These are phyloP conservation scores for Dyspetes luteomarginatus DNA, from an alignment of 2,888 invertebrate species.

Conservation along the genomic window DNA sequence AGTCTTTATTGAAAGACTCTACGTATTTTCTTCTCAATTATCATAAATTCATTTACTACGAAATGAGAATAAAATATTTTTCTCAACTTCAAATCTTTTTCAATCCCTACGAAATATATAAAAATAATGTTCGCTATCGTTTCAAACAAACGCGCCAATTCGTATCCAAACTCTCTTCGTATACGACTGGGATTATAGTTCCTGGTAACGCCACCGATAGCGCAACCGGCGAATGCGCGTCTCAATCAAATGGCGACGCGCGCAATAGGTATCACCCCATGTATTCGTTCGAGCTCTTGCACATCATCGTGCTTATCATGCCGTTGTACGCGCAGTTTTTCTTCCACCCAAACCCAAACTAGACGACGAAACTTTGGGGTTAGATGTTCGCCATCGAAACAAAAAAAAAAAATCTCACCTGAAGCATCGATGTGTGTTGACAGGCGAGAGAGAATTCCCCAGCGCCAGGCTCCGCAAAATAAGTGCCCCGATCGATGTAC, in stretches of 20 bases:
- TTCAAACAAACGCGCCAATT: neutral
- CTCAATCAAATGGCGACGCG: slow-evolving; percentile 19
- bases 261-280: slow-evolving; percentile 54
- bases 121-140: neutral
- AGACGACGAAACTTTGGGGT: neutral
- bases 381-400: neutral
- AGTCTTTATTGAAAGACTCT: no score
- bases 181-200: neutral
- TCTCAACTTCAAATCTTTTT: no score
- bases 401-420: slow-evolving; percentile 72
- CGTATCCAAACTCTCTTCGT: neutral
- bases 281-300: slow-evolving; percentile 15
- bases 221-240: slow-evolving; percentile 17
- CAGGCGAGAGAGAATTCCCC: slow-evolving; percentile 73
- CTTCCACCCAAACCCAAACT: neutral
- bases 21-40: no score
- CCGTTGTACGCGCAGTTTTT: neutral
- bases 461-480: slow-evolving; percentile 70
- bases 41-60: no score
- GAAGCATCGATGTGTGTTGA: slow-evolving; percentile 80
- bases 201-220: slow-evolving; percentile 19
- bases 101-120: no score
- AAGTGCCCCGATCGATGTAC: slow-evolving; percentile 73
- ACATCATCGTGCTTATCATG: neutral
- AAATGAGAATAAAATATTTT: no score